phyloP scores from a whole-genome alignment of 2,113 vertebrate species.

The Todiramphus chloris region DNA sequence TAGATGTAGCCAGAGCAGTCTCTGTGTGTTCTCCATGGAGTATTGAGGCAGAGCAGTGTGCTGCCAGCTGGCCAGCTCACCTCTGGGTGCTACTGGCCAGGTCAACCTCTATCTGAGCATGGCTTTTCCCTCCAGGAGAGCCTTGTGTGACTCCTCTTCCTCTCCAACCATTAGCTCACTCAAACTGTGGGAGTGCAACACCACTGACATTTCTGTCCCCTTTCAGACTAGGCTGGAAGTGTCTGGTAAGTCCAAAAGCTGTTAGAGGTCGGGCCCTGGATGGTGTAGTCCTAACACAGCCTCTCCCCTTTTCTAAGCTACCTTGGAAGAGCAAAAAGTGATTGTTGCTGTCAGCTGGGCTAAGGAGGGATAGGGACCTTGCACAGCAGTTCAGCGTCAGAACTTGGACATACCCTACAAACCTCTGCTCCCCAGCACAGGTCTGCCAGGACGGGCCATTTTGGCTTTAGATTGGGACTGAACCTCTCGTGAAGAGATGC shows the following conservation, averaged over 20 bases:
- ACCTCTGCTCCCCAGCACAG: neutral
- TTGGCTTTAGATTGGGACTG: neutral
- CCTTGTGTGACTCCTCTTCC: neutral
- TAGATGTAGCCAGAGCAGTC: neutral
- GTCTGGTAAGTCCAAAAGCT: neutral
- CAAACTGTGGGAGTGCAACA: neutral
- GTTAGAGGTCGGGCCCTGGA: neutral
- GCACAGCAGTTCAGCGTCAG: neutral
- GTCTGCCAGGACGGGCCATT: neutral
- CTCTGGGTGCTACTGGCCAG: neutral
- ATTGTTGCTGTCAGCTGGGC: neutral
- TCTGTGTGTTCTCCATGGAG: neutral
- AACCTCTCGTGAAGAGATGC: neutral
- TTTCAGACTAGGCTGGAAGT: neutral
- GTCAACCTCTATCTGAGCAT: neutral
- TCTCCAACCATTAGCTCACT: neutral
- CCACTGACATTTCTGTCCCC: neutral
- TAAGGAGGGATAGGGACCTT: neutral
- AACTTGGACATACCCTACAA: neutral
- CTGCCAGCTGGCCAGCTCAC: neutral
- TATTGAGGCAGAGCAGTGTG: neutral
- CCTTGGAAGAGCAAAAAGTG: neutral
- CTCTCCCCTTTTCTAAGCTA: neutral
- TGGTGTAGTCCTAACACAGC: neutral
- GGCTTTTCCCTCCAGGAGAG: accelerated